A percentile compares a stretch with the other conserved stretches of the same genome.
Evolutionary conservation across 92 coral and sea anemone genomes (phyloP).

Genomic region (Zoanthus solanderi): DNA sequence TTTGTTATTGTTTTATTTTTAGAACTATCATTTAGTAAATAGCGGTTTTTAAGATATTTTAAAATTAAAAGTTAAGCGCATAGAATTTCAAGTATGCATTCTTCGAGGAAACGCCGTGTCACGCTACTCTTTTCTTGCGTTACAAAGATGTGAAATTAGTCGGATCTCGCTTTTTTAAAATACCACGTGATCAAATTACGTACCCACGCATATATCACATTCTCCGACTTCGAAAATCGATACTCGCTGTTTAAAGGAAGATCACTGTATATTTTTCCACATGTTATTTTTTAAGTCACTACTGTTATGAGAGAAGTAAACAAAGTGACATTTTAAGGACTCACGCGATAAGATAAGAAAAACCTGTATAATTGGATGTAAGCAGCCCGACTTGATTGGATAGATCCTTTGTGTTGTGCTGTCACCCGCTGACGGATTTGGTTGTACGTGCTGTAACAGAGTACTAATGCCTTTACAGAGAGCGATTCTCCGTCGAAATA

Average conservation of each 20-base stretch:
- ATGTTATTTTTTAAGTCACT: conserved; percentile 14
- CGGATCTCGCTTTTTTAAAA: conserved; percentile 3
- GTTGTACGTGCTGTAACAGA: conserved; percentile 1
- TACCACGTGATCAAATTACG: conserved; percentile 49
- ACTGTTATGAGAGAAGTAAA: background rate
- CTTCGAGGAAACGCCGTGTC: background rate
- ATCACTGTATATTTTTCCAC: background rate
- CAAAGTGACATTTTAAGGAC: conserved; percentile 8
- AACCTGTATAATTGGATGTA: conserved; percentile 9
- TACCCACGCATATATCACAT: background rate
- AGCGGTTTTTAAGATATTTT: background rate
- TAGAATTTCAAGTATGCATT: background rate
- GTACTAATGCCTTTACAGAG: conserved; percentile 45
- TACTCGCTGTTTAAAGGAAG: background rate
- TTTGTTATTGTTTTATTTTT: background rate
- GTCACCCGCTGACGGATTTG: conserved; percentile 21
- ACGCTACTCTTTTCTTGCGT: conserved; percentile 17
- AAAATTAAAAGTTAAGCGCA: background rate
- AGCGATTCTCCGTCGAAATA: conserved; percentile 42
- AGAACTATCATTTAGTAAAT: background rate
- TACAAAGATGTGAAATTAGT: background rate
- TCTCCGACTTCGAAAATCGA: conserved; percentile 29
- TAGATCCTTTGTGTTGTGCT: background rate
- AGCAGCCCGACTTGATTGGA: conserved; percentile 16
- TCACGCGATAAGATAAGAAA: conserved; percentile 24